These are phyloP conservation scores for Oreochromis spilurus DNA, from an alignment of 2,113 vertebrate species.

Conservation along the genomic window DNA sequence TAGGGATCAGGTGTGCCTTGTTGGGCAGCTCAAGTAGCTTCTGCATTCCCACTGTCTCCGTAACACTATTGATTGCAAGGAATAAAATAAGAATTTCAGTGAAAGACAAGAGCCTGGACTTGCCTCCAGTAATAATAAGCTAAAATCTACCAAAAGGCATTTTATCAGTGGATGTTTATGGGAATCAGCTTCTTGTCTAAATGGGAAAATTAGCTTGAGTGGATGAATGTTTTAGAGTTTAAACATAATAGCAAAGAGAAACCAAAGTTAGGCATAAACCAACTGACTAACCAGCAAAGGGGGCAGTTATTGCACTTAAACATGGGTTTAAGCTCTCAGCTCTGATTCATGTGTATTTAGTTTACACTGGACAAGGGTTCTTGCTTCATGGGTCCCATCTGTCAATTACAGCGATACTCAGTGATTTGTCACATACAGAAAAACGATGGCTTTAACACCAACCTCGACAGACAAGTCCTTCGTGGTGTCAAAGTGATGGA, in stretches of 20 bases:
- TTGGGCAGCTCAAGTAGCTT: not conserved
- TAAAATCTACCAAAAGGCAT: not conserved
- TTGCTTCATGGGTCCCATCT: not conserved
- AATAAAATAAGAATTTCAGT: not conserved
- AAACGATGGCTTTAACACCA: not conserved
- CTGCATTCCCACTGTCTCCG: not conserved
- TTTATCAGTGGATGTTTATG: not conserved
- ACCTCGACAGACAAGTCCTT: conserved; percentile 21
- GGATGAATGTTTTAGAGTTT: not conserved
- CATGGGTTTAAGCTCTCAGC: not conserved
- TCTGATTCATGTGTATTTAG: not conserved
- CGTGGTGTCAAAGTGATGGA: conserved; percentile 44
- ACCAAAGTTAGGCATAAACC: not conserved
- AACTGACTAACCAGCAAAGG: not conserved
- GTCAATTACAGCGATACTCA: not conserved
- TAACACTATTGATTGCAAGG: not conserved
- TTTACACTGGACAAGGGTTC: not conserved
- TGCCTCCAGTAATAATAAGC: not conserved
- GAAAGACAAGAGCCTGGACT: not conserved
- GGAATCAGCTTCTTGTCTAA: not conserved
- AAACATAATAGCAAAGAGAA: not conserved
- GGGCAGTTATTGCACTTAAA: not conserved
- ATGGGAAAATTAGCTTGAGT: not conserved
- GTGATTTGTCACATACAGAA: conserved; percentile 7
- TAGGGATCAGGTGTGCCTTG: conserved; percentile 8